A percentile compares a stretch with the other conserved stretches of the same genome.
These are phyloP conservation scores for Albula glossodonta DNA, from an alignment of 2,113 vertebrate genomes.

Conservation along the genomic window DNA sequence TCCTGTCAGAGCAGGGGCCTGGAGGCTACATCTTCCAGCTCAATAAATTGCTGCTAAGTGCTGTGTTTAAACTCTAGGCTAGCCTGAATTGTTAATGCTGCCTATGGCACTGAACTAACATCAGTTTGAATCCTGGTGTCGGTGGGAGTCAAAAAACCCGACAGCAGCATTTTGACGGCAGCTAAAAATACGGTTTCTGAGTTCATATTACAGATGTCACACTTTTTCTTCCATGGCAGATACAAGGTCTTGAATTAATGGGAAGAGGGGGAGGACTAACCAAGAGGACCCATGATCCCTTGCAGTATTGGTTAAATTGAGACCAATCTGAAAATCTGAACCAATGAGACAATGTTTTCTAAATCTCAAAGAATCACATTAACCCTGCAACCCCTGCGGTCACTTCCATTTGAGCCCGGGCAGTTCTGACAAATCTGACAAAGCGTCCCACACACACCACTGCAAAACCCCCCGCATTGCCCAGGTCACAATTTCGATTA, in stretches of 20 bases:
- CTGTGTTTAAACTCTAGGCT: slow-evolving; percentile 10
- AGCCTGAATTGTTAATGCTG: slow-evolving; percentile 21
- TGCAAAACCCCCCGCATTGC: background rate
- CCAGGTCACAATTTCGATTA: background rate
- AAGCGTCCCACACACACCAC: background rate
- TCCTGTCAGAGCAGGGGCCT: slow-evolving; percentile 26
- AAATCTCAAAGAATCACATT: background rate
- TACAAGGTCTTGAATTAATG: background rate
- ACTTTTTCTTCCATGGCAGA: background rate
- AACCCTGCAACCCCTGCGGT: background rate
- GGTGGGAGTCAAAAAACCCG: background rate
- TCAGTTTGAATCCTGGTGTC: slow-evolving; percentile 25
- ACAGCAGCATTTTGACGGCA: background rate
- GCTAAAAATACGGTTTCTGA: slow-evolving; percentile 24
- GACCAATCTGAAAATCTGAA: background rate
- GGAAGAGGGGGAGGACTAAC: background rate
- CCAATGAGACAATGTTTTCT: background rate
- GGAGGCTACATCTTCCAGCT: slow-evolving; percentile 26
- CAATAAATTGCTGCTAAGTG: slow-evolving; percentile 28
- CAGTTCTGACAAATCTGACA: background rate
- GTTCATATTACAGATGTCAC: slow-evolving; percentile 12
- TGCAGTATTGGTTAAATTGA: background rate
- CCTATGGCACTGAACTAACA: slow-evolving; percentile 11
- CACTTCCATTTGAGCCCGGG: background rate
- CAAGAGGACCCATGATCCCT: background rate